Percentiles rank a stretch among this genome's conserved stretches.
phyloP scores from a whole-genome alignment of 2,888 invertebrate species.

The Eupeodes latifasciatus region DNA sequence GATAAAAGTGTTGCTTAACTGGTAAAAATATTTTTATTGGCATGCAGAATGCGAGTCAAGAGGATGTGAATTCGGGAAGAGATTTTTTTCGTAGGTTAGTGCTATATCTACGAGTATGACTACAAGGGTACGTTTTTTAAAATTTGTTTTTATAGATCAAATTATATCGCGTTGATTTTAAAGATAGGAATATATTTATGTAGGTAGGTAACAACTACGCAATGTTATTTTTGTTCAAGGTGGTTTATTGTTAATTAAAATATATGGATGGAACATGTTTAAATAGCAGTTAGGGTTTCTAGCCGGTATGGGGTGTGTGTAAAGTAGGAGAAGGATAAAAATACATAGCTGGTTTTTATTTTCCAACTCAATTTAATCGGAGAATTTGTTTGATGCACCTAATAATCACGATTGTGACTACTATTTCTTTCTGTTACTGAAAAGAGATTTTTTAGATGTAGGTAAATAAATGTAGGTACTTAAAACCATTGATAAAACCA shows the following conservation, averaged over 20 bases:
- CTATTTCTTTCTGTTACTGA: too few relatives aligned
- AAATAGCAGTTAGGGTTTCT: constrained; percentile 15
- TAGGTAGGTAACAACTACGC: background rate
- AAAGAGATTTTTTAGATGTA: too few relatives aligned
- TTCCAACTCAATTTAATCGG: background rate
- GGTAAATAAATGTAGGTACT: too few relatives aligned
- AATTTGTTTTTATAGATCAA: constrained; percentile 20
- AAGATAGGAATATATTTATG: constrained; percentile 4
- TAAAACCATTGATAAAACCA: too few relatives aligned
- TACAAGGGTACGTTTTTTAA: background rate
- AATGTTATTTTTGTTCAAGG: constrained; percentile 25
- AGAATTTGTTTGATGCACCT: too few relatives aligned
- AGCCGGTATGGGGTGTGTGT: background rate
- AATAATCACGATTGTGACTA: too few relatives aligned
- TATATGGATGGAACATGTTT: constrained; percentile 26
- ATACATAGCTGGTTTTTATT: background rate
- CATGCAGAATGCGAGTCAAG: constrained; percentile 42
- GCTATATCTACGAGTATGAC: background rate
- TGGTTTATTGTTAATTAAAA: constrained; percentile 37
- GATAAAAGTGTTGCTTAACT: constrained; percentile 54
- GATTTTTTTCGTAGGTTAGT: background rate
- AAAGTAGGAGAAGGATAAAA: background rate
- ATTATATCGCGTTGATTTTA: constrained; percentile 48
- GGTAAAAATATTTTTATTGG: constrained; percentile 68
- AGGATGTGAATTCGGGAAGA: constrained; percentile 38